Percentiles rank a stretch among this genome's conserved stretches.
These are phyloP conservation scores for Diploscapter pachys DNA, from an alignment of 1,140 invertebrate species.

Conservation along the genomic window DNA sequence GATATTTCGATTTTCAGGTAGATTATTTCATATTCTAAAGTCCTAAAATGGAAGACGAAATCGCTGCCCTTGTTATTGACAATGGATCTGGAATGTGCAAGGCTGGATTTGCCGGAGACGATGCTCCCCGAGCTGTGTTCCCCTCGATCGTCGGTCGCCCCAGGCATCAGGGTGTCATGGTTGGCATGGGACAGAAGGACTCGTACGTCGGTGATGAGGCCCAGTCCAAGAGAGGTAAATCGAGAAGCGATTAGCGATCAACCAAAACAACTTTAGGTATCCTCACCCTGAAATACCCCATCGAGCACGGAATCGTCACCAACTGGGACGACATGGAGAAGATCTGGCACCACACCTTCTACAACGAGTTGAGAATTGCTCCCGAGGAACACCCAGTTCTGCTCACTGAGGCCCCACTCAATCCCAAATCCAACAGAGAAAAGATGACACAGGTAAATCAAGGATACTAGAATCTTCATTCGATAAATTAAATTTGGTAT, in stretches of 20 bases:
- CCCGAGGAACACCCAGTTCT: constrained; percentile 64
- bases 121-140: constrained; percentile 84
- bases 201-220: constrained; percentile 63
- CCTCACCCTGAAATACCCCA: constrained; percentile 64
- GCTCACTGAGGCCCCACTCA: constrained; percentile 62
- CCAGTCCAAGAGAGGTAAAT: constrained; percentile 58
- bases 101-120: constrained; percentile 91
- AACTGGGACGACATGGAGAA: constrained; percentile 66
- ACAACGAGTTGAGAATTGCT: constrained; percentile 65
- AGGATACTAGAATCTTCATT: constrained; percentile 7
- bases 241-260: background rate
- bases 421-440: constrained; percentile 61
- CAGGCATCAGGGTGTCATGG: constrained; percentile 62
- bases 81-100: constrained; percentile 94
- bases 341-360: constrained; percentile 65
- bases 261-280: constrained; percentile 45
- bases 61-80: constrained; percentile 77
- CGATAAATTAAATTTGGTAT: background rate
- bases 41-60: constrained; percentile 68
- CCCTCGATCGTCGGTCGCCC: constrained; percentile 70
- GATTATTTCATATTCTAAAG: too few species aligned
- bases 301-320: constrained; percentile 65
- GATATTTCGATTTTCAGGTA: too few species aligned
- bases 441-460: constrained; percentile 54
- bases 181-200: constrained; percentile 63